Conservation (phyloP, 1,140 invertebrate genomes). For the Liolophura sinensis region DNA sequence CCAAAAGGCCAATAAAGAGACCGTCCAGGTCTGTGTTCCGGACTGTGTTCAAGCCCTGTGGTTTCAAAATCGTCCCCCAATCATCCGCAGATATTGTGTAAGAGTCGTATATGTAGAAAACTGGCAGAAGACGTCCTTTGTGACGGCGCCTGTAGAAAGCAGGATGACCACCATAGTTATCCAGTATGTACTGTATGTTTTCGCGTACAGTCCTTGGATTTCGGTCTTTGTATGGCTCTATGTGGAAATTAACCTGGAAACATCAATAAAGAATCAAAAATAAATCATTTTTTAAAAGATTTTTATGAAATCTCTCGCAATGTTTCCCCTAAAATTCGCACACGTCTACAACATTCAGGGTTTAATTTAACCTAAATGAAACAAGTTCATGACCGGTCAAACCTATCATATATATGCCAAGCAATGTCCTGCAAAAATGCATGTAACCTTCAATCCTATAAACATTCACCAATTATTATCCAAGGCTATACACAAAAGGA, state of each 20-base stretch:
- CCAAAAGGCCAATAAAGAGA: constrained; percentile 60
- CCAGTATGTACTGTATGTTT: constrained; percentile 56
- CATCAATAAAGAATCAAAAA: constrained; percentile 2
- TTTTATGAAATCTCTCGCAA: no score
- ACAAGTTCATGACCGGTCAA: no score
- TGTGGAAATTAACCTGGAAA: constrained; percentile 57
- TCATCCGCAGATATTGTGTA: constrained; percentile 41
- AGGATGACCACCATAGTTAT: constrained; percentile 59
- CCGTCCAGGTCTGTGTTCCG: constrained; percentile 58
- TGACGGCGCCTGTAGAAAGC: constrained; percentile 56
- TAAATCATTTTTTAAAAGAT: background rate
- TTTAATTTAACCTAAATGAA: no score
- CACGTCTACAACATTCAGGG: no score
- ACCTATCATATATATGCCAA: no score
- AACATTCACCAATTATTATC: no score
- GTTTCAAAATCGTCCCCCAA: constrained; percentile 55
- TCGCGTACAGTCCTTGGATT: constrained; percentile 43
- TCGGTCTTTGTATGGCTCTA: constrained; percentile 61
- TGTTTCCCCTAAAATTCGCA: no score
- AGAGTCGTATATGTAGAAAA: constrained; percentile 64
- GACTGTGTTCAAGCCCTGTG: constrained; percentile 41
- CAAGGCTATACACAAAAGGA: no score
- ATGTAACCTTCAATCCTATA: no score
- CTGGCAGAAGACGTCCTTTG: constrained; percentile 47
- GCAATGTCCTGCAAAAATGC: no score